Evolutionary conservation across 2,888 invertebrate genomes (phyloP).

Genomic region (Lycia hirtaria): DNA sequence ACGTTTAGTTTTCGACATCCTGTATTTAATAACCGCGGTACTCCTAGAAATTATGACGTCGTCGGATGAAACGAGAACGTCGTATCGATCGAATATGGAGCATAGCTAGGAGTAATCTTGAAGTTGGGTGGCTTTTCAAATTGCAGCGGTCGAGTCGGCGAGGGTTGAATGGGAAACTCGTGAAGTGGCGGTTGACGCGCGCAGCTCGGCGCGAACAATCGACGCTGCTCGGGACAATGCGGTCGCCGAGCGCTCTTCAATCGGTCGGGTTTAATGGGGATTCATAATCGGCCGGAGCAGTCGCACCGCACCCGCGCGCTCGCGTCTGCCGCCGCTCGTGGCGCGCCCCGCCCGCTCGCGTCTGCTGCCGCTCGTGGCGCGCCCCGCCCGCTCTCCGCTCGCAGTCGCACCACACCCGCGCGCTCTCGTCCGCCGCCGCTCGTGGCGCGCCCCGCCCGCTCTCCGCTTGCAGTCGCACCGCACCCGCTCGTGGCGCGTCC

Average conservation of each 20-base stretch:
- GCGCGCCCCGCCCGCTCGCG: slow-evolving; percentile 1
- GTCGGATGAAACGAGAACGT: neutral
- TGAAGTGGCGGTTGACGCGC: slow-evolving; percentile 26
- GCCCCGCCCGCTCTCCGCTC: slow-evolving; percentile 7
- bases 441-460: neutral
- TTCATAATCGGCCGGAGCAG: too few relatives aligned
- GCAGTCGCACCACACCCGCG: too few relatives aligned
- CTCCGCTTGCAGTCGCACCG: slow-evolving; percentile 20
- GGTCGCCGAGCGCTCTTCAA: slow-evolving; percentile 10
- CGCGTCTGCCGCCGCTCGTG: neutral
- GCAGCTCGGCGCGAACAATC: slow-evolving; percentile 50
- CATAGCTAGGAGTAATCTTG: neutral
- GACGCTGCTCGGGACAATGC: slow-evolving; percentile 39
- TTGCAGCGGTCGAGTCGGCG: slow-evolving; percentile 37
- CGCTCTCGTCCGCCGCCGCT: neutral
- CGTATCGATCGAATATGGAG: neutral
- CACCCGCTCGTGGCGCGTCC: too few relatives aligned
- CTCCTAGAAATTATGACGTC: neutral
- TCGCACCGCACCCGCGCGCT: slow-evolving; percentile 5
- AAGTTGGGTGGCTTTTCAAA: slow-evolving; percentile 8
- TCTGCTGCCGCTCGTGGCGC: neutral
- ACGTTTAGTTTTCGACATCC: slow-evolving; percentile 19
- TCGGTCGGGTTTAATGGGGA: slow-evolving; percentile 54
- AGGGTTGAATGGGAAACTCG: slow-evolving; percentile 44
- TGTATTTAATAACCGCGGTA: slow-evolving; percentile 8